These are phyloP conservation scores for Stictonetta naevosa DNA, from an alignment of 2,113 vertebrate genomes.

Conservation along the genomic window DNA sequence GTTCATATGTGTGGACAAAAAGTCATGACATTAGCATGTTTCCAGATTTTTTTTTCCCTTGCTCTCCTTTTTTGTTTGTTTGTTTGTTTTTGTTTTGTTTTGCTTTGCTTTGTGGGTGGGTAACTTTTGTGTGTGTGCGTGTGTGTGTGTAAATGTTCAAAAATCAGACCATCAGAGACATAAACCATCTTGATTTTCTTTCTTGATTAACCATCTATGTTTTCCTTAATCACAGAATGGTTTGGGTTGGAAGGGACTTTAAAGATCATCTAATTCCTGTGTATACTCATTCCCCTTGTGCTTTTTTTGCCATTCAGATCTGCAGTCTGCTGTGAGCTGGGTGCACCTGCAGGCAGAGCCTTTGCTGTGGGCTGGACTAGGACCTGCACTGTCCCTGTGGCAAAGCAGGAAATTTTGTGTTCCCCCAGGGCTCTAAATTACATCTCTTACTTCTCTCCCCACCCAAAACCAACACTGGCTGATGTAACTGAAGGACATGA, in stretches of 20 bases:
- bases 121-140: neutral
- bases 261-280: too few species aligned
- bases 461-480: neutral
- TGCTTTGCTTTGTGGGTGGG: too few species aligned
- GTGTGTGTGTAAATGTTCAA: neutral
- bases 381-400: neutral
- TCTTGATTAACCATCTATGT: too few species aligned
- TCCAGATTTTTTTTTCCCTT: neutral
- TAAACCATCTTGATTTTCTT: neutral
- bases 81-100: too few species aligned
- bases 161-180: neutral
- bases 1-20: neutral
- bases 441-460: neutral
- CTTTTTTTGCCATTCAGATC: neutral
- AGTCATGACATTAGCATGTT: neutral
- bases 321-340: neutral
- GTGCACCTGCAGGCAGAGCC: neutral
- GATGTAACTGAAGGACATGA: neutral
- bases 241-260: too few species aligned
- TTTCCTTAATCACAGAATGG: too few species aligned
- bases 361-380: neutral
- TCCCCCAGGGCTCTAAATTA: neutral
- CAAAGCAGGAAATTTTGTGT: neutral
- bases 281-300: neutral
- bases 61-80: too few species aligned